A percentile compares a stretch with the other conserved stretches of the same genome.
Evolutionary conservation across 2,113 vertebrate genomes (phyloP).

Genomic region (Neomonachus schauinslandi): DNA sequence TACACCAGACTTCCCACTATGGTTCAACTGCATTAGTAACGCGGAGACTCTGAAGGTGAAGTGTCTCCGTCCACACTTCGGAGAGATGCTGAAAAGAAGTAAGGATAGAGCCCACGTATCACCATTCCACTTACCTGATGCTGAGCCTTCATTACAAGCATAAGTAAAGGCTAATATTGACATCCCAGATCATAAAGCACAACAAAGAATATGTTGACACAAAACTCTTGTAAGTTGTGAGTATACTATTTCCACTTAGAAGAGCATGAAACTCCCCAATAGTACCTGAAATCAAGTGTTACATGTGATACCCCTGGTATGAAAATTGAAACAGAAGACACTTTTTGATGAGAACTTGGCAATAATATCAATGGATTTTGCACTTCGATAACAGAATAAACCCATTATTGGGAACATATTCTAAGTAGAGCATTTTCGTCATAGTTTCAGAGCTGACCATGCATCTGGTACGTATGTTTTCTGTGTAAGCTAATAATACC

Average conservation of each 20-base stretch:
- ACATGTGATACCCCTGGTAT: background rate
- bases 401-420: slow-evolving; percentile 86
- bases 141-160: background rate
- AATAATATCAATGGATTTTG: slow-evolving; percentile 61
- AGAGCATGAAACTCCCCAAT: background rate
- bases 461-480: slow-evolving; percentile 87
- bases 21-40: background rate
- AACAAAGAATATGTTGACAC: background rate
- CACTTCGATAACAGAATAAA: slow-evolving; percentile 83
- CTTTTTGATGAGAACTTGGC: slow-evolving; percentile 72
- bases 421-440: slow-evolving; percentile 81
- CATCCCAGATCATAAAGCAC: background rate
- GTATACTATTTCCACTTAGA: background rate
- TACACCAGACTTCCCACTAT: background rate
- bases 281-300: slow-evolving; percentile 28
- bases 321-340: slow-evolving; percentile 55
- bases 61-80: background rate
- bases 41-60: background rate
- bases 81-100: background rate
- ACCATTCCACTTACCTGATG: slow-evolving; percentile 55
- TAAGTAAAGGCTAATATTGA: background rate
- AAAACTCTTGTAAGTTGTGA: background rate
- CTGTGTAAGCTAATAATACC: slow-evolving; percentile 82
- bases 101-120: background rate
- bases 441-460: slow-evolving; percentile 74